A percentile compares a stretch with the other conserved stretches of the same genome.
Evolutionary conservation across 2,888 invertebrate genomes (phyloP).

Genomic region (Chloroclysta siterata): DNA sequence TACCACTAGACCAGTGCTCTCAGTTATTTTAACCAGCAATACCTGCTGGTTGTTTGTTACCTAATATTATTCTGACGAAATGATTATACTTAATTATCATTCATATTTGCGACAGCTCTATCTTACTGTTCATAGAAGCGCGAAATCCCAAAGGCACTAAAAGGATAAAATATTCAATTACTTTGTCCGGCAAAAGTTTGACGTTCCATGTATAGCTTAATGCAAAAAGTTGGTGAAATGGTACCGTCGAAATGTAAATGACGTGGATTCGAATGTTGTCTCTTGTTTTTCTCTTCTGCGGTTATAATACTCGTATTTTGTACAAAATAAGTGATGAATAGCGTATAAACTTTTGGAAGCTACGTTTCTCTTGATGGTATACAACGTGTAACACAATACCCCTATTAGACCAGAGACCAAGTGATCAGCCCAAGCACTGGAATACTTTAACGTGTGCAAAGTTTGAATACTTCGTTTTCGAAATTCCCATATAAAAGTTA

Average conservation of each 20-base stretch:
- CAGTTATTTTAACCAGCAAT: too few species aligned
- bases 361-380: constrained; percentile 1
- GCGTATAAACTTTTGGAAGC: constrained; percentile 3
- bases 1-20: too few species aligned
- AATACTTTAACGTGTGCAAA: too few species aligned
- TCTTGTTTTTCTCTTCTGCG: constrained; percentile 26
- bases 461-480: too few species aligned
- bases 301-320: neutral
- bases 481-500: too few species aligned
- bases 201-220: constrained; percentile 59
- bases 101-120: neutral
- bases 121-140: constrained; percentile 17
- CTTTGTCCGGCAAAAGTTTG: constrained; percentile 51
- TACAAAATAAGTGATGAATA: constrained; percentile 8
- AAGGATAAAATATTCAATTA: constrained; percentile 57
- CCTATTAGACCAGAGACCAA: too few species aligned
- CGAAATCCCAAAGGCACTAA: constrained; percentile 32
- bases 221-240: constrained; percentile 68
- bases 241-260: constrained; percentile 70
- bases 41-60: constrained; percentile 10
- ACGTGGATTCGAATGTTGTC: constrained; percentile 47
- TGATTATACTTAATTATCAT: neutral
- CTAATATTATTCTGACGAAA: neutral
- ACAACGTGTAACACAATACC: too few species aligned
- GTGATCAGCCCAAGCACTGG: too few species aligned